phyloP scores from a whole-genome alignment of 2,888 invertebrate genomes.

The Philereme transversata region DNA sequence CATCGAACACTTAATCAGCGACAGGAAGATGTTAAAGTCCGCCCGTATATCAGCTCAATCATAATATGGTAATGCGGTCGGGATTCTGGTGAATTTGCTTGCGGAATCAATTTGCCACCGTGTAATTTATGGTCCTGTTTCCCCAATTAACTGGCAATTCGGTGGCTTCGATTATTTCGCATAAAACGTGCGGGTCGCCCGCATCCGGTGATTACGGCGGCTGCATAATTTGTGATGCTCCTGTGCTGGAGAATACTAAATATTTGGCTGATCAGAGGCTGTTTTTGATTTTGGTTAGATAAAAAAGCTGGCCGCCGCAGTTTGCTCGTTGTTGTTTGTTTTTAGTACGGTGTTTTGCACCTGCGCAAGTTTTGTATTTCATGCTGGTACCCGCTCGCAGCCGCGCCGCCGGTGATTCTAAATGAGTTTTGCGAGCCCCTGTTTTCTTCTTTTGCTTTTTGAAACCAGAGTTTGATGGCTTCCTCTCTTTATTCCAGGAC shows the following conservation, averaged over 20 bases:
- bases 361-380: slow-evolving; percentile 70
- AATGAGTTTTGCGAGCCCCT: slow-evolving; percentile 59
- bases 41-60: slow-evolving; percentile 74
- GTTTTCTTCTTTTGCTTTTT: slow-evolving; percentile 52
- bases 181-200: slow-evolving; percentile 81
- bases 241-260: slow-evolving; percentile 48
- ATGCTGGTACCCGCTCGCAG: slow-evolving; percentile 48
- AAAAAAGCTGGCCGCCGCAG: slow-evolving; percentile 68
- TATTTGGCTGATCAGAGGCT: slow-evolving; percentile 53
- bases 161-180: slow-evolving; percentile 83
- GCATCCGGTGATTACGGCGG: slow-evolving; percentile 82
- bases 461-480: slow-evolving; percentile 46
- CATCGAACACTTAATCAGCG: slow-evolving; percentile 68
- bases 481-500: slow-evolving; percentile 47
- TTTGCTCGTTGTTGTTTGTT: slow-evolving; percentile 69
- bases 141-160: slow-evolving; percentile 82
- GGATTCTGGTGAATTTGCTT: slow-evolving; percentile 56
- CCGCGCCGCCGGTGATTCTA: slow-evolving; percentile 44
- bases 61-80: slow-evolving; percentile 73
- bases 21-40: slow-evolving; percentile 68
- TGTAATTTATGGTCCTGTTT: slow-evolving; percentile 77
- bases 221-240: slow-evolving; percentile 80
- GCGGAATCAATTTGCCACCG: slow-evolving; percentile 75
- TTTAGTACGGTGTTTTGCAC: slow-evolving; percentile 72
- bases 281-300: slow-evolving; percentile 79